Percentiles rank a stretch among this genome's conserved stretches.
Conservation (phyloP, 2,797 vertebrate species). For the Caiman crocodilus region DNA sequence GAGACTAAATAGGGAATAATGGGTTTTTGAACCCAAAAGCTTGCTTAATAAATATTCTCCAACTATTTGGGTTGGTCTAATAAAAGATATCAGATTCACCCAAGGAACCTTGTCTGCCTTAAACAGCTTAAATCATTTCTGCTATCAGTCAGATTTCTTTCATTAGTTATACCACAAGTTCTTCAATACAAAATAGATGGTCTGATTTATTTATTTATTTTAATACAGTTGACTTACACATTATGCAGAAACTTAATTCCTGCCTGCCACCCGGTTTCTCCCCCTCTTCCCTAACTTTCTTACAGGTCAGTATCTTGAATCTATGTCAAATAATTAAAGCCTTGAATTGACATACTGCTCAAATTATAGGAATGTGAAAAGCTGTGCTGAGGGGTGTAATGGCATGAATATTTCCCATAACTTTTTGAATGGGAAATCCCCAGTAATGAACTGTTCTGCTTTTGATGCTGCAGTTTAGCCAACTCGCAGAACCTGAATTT, state of each 20-base stretch:
- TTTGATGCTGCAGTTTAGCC: conserved; percentile 20
- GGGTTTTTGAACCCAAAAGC: too few relatives aligned
- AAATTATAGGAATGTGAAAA: neutral
- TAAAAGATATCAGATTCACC: too few relatives aligned
- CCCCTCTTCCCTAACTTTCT: conserved; percentile 31
- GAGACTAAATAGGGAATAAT: conserved; percentile 53
- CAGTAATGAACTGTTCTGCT: neutral
- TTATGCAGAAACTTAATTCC: neutral
- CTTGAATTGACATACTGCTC: neutral
- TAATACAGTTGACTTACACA: conserved; percentile 10
- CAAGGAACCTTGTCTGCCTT: too few relatives aligned
- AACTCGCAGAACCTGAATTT: neutral
- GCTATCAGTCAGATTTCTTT: neutral
- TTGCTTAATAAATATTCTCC: too few relatives aligned
- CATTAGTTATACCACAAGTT: neutral
- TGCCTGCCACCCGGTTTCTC: conserved; percentile 16
- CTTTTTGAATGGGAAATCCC: conserved; percentile 10
- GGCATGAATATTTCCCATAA: conserved; percentile 48
- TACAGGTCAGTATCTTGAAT: conserved; percentile 38
- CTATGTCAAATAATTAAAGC: conserved; percentile 29
- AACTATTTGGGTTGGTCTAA: too few relatives aligned
- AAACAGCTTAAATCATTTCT: neutral
- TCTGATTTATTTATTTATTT: neutral
- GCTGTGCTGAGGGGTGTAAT: neutral
- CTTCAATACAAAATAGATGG: conserved; percentile 4